Conservation (phyloP, 2,113 vertebrate species). For the Mionectes macconnelli region DNA sequence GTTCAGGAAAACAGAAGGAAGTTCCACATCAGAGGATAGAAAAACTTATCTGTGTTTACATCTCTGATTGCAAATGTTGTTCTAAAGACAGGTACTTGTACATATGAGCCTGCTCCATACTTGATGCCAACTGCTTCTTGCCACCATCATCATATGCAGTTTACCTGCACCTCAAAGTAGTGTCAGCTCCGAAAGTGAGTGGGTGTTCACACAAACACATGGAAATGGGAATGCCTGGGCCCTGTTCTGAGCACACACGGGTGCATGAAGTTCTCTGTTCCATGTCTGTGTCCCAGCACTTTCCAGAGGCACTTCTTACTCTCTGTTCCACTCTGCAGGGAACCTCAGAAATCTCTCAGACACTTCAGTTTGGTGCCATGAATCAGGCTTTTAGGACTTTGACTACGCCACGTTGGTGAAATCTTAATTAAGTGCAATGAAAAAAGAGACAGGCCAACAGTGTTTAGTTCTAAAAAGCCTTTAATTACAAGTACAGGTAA, state of each 20-base stretch:
- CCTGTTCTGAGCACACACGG: background rate
- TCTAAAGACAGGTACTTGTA: background rate
- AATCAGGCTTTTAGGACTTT: background rate
- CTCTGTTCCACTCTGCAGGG: background rate
- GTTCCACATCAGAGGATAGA: background rate
- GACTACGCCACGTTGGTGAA: background rate
- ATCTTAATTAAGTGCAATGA: background rate
- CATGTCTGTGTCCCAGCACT: accelerated
- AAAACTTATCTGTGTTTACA: background rate
- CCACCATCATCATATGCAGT: accelerated
- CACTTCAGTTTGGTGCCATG: background rate
- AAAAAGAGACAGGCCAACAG: background rate
- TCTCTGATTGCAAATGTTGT: background rate
- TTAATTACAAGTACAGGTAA: background rate
- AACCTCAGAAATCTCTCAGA: background rate
- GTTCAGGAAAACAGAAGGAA: background rate
- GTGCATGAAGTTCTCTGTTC: background rate
- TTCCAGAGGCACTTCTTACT: background rate
- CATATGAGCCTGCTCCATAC: background rate
- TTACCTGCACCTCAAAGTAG: background rate
- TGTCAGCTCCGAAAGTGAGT: background rate
- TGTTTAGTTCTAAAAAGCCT: background rate
- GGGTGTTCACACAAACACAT: accelerated
- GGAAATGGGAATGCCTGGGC: background rate
- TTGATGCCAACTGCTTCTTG: background rate